Percentiles rank a stretch among this genome's conserved stretches.
Evolutionary conservation across 2,113 vertebrate species (phyloP).

Genomic region (Tiliqua scincoides): DNA sequence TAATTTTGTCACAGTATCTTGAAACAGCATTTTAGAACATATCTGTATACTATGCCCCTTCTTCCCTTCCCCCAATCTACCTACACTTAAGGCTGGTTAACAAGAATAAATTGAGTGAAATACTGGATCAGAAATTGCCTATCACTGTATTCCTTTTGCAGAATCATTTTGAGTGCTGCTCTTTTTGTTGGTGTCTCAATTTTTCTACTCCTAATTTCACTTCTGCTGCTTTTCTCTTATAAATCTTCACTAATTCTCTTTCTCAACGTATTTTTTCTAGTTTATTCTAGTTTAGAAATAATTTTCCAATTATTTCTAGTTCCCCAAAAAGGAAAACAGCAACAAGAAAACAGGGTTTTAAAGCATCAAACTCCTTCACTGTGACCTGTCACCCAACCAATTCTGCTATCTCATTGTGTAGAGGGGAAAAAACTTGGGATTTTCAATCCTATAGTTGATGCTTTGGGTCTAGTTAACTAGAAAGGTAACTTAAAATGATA

Average conservation of each 20-base stretch:
- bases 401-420: not conserved
- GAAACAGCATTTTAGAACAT: not conserved
- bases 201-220: not conserved
- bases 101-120: not conserved
- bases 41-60: not conserved
- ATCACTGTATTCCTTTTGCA: not conserved
- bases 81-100: not conserved
- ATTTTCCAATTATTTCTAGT: not conserved
- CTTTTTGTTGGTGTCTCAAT: not conserved
- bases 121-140: not conserved
- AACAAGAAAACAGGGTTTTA: not conserved
- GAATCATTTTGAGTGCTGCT: not conserved
- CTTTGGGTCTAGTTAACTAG: not conserved
- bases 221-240: not conserved
- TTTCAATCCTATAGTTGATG: not conserved
- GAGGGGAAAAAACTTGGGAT: not conserved
- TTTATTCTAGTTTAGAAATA: no score
- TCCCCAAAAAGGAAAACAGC: not conserved
- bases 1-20: not conserved
- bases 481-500: not conserved
- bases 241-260: no score
- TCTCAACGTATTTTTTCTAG: fast-evolving
- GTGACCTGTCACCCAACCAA: not conserved
- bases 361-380: not conserved
- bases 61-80: not conserved